These are phyloP conservation scores for Rhynchotus rufescens DNA, from an alignment of 2,797 vertebrate species.

Conservation along the genomic window DNA sequence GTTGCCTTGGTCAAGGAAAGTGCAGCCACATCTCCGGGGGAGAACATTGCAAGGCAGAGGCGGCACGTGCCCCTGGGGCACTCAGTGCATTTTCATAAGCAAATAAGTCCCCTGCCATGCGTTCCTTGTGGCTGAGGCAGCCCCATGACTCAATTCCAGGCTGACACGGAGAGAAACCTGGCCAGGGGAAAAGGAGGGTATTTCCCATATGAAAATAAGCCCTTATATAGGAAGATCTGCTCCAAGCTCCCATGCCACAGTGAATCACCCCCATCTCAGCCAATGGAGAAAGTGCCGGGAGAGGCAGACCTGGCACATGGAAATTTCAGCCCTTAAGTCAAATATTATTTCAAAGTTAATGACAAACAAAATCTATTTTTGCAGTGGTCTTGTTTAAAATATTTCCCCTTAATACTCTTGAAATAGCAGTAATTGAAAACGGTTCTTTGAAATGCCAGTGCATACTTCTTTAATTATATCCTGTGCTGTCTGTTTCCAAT, in stretches of 20 bases:
- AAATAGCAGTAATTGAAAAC: conserved; percentile 80
- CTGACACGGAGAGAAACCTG: conserved; percentile 15
- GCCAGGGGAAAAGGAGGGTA: not conserved
- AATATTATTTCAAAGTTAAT: conserved; percentile 82
- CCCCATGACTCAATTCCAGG: not conserved
- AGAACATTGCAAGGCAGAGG: not conserved
- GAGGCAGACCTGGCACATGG: conserved; percentile 64
- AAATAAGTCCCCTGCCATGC: not conserved
- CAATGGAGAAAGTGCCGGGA: not conserved
- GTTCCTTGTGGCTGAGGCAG: not conserved
- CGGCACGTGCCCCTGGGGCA: not conserved
- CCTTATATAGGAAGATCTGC: not conserved
- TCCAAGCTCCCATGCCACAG: not conserved
- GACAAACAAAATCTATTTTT: conserved; percentile 84
- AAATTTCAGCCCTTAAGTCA: conserved; percentile 77
- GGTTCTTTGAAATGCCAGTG: conserved; percentile 72
- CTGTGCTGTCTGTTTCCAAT: conserved; percentile 79
- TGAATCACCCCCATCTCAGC: conserved; percentile 40
- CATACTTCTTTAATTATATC: conserved; percentile 82
- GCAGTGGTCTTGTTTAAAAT: conserved; percentile 79
- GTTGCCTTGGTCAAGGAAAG: not conserved
- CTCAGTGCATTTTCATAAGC: not conserved
- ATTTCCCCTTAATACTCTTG: conserved; percentile 79
- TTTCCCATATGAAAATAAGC: not conserved
- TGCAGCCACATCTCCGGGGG: not conserved